Conservation (phyloP, 1,140 invertebrate species). For the Sitobion miscanthi region DNA sequence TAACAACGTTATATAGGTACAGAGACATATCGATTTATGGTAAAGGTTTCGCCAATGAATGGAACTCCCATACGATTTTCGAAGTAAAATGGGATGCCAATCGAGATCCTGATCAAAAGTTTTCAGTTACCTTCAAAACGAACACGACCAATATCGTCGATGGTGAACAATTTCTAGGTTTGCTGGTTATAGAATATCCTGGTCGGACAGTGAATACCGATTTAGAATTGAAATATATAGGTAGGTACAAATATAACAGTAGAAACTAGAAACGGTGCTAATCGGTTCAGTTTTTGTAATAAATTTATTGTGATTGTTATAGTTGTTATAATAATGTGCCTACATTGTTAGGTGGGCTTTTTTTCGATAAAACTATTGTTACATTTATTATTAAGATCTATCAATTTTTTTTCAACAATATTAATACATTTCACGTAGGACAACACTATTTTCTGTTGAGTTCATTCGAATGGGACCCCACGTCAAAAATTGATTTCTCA, state of each 20-base stretch:
- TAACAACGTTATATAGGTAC: slow-evolving; percentile 64
- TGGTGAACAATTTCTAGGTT: slow-evolving; percentile 68
- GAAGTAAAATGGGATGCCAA: slow-evolving; percentile 84
- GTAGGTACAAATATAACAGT: neutral
- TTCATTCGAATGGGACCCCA: slow-evolving; percentile 67
- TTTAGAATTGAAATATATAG: slow-evolving; percentile 40
- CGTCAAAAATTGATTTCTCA: slow-evolving; percentile 65
- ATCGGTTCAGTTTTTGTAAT: neutral
- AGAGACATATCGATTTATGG: slow-evolving; percentile 75
- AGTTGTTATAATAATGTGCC: neutral
- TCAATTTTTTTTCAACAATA: neutral
- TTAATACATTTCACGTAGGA: neutral
- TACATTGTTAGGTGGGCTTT: no score
- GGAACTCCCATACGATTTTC: slow-evolving; percentile 70
- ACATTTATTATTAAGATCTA: no score
- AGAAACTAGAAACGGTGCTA: neutral
- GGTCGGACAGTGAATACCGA: slow-evolving; percentile 70
- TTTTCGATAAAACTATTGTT: no score
- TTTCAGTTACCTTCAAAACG: slow-evolving; percentile 67
- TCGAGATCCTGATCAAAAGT: slow-evolving; percentile 75
- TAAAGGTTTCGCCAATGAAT: slow-evolving; percentile 66
- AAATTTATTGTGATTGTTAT: neutral
- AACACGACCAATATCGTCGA: slow-evolving; percentile 62
- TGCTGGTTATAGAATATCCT: slow-evolving; percentile 74
- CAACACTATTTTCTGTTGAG: slow-evolving; percentile 44